These are phyloP conservation scores for Cotesia typhae DNA, from an alignment of 1,140 invertebrate species.

Conservation along the genomic window DNA sequence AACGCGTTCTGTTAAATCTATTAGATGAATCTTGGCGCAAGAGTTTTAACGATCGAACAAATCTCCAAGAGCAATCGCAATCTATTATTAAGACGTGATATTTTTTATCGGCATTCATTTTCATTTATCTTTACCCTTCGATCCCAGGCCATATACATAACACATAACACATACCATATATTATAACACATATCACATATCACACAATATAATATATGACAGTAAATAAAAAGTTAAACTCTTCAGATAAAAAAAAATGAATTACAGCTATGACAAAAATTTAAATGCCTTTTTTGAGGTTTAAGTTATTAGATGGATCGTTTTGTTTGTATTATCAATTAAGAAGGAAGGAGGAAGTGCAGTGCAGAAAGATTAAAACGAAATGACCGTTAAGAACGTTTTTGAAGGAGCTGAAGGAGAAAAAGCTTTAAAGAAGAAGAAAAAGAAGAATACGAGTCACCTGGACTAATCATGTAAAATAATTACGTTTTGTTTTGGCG, in stretches of 20 bases:
- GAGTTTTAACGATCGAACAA: constrained; percentile 55
- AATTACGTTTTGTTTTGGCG: constrained; percentile 62
- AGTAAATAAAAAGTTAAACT: no score
- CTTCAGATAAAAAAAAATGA: no score
- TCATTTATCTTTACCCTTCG: no score
- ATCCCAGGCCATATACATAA: no score
- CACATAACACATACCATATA: no score
- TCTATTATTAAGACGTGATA: not conserved
- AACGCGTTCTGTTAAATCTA: constrained; percentile 57
- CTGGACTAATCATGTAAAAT: constrained; percentile 62
- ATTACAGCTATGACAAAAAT: no score
- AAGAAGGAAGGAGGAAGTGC: not conserved
- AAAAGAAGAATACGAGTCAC: constrained; percentile 30
- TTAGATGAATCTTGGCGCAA: constrained; percentile 51
- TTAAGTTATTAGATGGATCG: no score
- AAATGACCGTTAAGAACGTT: constrained; percentile 36
- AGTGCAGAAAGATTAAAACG: not conserved
- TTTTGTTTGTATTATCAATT: not conserved
- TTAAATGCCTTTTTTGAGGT: no score
- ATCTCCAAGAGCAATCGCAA: constrained; percentile 11
- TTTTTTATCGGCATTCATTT: constrained; percentile 15
- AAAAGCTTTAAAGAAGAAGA: constrained; percentile 31
- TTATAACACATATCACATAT: no score
- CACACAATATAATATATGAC: no score
- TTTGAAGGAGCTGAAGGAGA: constrained; percentile 2